A percentile compares a stretch with the other conserved stretches of the same genome.
phyloP scores from a whole-genome alignment of 2,888 invertebrate species.

The Conops quadrifasciatus region DNA sequence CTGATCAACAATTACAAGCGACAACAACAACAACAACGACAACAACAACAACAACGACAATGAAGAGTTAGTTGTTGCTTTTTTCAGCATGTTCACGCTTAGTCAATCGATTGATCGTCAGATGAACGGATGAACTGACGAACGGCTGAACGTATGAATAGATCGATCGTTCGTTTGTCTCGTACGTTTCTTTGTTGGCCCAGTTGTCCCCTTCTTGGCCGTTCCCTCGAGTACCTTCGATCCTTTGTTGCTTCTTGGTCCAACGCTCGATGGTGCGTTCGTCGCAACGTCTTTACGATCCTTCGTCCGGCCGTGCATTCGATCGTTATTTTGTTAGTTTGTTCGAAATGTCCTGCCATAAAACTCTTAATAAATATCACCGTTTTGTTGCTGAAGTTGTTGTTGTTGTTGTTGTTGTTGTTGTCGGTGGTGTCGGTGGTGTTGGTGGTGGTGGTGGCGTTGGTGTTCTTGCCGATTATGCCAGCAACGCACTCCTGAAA shows the following conservation, averaged over 20 bases:
- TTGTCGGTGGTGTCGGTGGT: too few species aligned
- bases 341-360: slow-evolving; percentile 30
- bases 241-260: neutral
- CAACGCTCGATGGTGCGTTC: slow-evolving; percentile 6
- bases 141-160: slow-evolving; percentile 6
- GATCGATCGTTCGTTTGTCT: slow-evolving; percentile 12
- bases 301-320: neutral
- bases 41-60: slow-evolving; percentile 3
- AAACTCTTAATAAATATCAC: slow-evolving; percentile 29
- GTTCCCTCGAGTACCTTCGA: neutral
- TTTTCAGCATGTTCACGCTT: slow-evolving; percentile 4
- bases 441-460: too few species aligned
- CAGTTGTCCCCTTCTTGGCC: neutral
- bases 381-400: slow-evolving; percentile 24
- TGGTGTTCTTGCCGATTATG: too few species aligned
- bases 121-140: neutral
- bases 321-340: slow-evolving; percentile 20
- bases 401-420: slow-evolving; percentile 8
- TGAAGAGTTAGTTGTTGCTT: neutral
- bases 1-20: neutral
- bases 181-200: neutral
- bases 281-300: neutral
- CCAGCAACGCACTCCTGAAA: slow-evolving; percentile 19
- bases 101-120: too few species aligned
- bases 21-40: slow-evolving; percentile 7